phyloP scores from a whole-genome alignment of 2,888 invertebrate species.

The Hyles lineata region DNA sequence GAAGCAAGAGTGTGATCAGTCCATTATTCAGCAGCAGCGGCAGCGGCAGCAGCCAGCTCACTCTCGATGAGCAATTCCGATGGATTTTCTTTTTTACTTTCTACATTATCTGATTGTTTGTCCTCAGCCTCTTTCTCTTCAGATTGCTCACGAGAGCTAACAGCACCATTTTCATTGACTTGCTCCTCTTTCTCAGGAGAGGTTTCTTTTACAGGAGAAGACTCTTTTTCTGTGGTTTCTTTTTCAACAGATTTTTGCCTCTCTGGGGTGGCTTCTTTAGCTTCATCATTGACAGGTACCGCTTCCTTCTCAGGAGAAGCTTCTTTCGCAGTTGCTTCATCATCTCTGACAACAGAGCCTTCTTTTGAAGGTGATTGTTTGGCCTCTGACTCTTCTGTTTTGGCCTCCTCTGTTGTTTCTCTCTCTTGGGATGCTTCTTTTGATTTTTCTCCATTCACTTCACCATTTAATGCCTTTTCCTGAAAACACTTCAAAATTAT shows the following conservation, averaged over 20 bases:
- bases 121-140: constrained; percentile 62
- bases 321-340: constrained; percentile 49
- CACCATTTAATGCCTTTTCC: constrained; percentile 70
- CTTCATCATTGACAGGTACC: constrained; percentile 41
- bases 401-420: constrained; percentile 47
- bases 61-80: constrained; percentile 77
- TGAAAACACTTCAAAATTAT: constrained; percentile 40
- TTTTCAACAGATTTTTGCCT: constrained; percentile 64
- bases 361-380: constrained; percentile 52
- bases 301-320: constrained; percentile 55
- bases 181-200: constrained; percentile 64
- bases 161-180: constrained; percentile 73
- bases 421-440: constrained; percentile 66
- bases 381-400: constrained; percentile 45
- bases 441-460: constrained; percentile 60
- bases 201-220: constrained; percentile 61
- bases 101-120: constrained; percentile 49
- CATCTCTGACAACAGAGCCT: constrained; percentile 50
- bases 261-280: constrained; percentile 50
- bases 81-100: constrained; percentile 67
- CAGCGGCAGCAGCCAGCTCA: constrained; percentile 69
- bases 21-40: constrained; percentile 69
- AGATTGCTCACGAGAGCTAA: constrained; percentile 76
- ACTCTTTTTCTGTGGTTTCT: constrained; percentile 48
- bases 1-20: constrained; percentile 64